Evolutionary conservation across 1,140 invertebrate genomes (phyloP).

Genomic region (Drosophila varians): DNA sequence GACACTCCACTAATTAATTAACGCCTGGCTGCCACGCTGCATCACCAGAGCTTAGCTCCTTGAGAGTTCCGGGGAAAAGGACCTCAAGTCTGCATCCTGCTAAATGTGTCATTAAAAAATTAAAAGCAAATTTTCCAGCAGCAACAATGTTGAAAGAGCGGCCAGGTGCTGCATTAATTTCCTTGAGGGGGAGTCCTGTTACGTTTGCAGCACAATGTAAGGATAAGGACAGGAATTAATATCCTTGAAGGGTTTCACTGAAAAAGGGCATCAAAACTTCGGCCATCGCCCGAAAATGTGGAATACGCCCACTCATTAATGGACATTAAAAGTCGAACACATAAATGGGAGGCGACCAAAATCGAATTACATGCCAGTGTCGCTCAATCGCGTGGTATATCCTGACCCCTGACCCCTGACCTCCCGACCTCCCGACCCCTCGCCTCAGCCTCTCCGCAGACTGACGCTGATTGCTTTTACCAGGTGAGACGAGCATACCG

Average conservation of each 20-base stretch:
- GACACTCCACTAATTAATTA: constrained; percentile 51
- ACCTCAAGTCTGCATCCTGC: constrained; percentile 15
- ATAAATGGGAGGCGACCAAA: constrained; percentile 49
- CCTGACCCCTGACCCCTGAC: background rate
- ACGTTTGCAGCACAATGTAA: background rate
- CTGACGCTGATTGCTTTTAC: constrained; percentile 51
- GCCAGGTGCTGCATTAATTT: background rate
- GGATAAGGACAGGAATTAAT: background rate
- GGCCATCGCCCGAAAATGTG: background rate
- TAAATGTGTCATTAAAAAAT: constrained; percentile 76
- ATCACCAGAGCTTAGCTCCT: constrained; percentile 59
- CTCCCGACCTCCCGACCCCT: no score
- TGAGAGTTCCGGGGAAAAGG: constrained; percentile 37
- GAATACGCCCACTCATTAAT: constrained; percentile 15
- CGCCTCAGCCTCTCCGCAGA: constrained; percentile 3
- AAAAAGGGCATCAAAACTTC: background rate
- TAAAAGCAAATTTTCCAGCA: constrained; percentile 66
- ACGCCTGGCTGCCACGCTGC: constrained; percentile 53
- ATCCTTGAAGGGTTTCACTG: background rate
- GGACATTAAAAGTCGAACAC: constrained; percentile 23
- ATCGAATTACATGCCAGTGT: constrained; percentile 43
- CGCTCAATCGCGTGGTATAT: constrained; percentile 21
- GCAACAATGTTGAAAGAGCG: constrained; percentile 54
- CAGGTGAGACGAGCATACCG: constrained; percentile 13
- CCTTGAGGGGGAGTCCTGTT: background rate